These are phyloP conservation scores for Cichlasoma orientale DNA, from an alignment of 2,797 vertebrate genomes.

Conservation along the genomic window DNA sequence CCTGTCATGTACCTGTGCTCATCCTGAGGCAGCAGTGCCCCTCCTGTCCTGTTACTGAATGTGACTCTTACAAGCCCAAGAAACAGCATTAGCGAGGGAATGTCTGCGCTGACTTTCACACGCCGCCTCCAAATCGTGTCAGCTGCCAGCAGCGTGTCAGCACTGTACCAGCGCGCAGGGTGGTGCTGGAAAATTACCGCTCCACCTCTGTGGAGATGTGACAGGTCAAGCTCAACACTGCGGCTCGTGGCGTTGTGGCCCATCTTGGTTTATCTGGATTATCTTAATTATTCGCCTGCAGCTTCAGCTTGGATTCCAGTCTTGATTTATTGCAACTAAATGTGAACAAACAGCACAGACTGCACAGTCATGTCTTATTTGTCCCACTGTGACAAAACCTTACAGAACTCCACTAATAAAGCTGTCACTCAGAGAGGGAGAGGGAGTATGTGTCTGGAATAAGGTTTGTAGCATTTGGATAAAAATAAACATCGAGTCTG, in stretches of 20 bases:
- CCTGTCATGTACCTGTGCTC: conserved; percentile 42
- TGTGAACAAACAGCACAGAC: not conserved
- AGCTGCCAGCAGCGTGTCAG: conserved; percentile 61
- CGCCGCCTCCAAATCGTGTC: conserved; percentile 17
- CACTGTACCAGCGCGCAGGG: conserved; percentile 29
- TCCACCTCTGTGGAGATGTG: conserved; percentile 40
- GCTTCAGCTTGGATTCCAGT: not conserved
- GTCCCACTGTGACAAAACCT: not conserved
- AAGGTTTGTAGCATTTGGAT: not conserved
- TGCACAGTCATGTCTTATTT: not conserved
- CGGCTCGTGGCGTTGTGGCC: not conserved
- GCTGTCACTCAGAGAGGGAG: not conserved
- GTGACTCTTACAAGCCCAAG: conserved; percentile 40
- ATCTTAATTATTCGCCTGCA: conserved; percentile 6
- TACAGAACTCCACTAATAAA: not conserved
- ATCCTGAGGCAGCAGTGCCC: not conserved
- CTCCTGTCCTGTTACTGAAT: conserved; percentile 18
- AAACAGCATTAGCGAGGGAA: not conserved
- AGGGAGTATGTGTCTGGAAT: not conserved
- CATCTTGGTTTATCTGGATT: conserved; percentile 2
- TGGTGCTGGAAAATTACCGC: conserved; percentile 49
- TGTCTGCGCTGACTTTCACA: conserved; percentile 59
- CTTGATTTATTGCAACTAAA: not conserved
- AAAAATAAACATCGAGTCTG: not conserved
- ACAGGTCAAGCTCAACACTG: conserved; percentile 42